These are phyloP conservation scores for Trichogramma evanescens DNA, from an alignment of 2,888 invertebrate genomes.

Conservation along the genomic window DNA sequence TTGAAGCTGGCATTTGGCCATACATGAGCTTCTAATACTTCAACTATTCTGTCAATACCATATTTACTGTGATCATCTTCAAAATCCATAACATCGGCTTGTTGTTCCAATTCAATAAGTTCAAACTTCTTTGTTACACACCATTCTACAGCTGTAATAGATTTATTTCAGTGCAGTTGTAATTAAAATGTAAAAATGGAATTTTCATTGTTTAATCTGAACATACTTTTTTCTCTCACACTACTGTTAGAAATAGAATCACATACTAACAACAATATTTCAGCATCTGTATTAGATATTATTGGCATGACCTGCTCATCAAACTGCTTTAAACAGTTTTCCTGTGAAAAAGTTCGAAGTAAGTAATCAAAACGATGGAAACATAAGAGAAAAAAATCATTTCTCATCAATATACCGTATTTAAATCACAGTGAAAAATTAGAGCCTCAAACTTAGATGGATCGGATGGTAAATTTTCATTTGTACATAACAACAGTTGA, in stretches of 20 bases:
- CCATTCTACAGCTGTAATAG: constrained; percentile 54
- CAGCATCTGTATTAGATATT: constrained; percentile 31
- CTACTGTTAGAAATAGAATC: constrained; percentile 40
- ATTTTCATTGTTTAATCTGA: constrained; percentile 16
- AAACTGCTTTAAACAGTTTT: constrained; percentile 29
- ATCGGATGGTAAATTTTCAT: constrained; percentile 49
- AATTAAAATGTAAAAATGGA: constrained; percentile 1
- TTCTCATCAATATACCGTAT: constrained; percentile 36
- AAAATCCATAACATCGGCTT: constrained; percentile 44
- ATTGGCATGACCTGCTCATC: constrained; percentile 34
- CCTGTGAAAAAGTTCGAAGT: constrained; percentile 34
- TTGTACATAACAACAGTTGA: constrained; percentile 54
- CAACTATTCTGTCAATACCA: constrained; percentile 61
- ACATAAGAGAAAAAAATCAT: background rate
- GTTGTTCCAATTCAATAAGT: constrained; percentile 55
- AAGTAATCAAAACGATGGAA: background rate
- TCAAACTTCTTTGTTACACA: constrained; percentile 63
- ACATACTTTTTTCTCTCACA: constrained; percentile 50
- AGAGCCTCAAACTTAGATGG: constrained; percentile 56
- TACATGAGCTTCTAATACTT: constrained; percentile 64
- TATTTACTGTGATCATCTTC: constrained; percentile 55
- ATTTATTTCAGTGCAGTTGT: background rate
- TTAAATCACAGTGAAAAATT: constrained; percentile 58
- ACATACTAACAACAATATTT: constrained; percentile 37
- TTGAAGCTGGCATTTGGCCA: constrained; percentile 67